phyloP scores from a whole-genome alignment of 1,140 invertebrate genomes.

The Drosophila ambigua region DNA sequence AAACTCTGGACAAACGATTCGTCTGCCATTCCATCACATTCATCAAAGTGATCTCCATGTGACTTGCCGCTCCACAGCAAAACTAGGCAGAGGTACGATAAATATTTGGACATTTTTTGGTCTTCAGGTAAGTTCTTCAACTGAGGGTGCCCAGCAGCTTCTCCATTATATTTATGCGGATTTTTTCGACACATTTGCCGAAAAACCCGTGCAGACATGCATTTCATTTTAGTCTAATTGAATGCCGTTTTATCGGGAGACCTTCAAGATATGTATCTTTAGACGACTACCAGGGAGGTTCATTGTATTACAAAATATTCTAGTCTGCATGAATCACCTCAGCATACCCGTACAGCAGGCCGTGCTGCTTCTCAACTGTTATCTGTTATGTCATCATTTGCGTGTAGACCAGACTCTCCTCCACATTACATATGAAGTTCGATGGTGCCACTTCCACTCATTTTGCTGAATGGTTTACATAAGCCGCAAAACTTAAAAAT shows the following conservation, averaged over 20 bases:
- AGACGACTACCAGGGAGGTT: slow-evolving; percentile 16
- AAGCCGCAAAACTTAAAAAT: slow-evolving; percentile 62
- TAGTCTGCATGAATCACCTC: slow-evolving; percentile 43
- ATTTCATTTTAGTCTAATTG: slow-evolving; percentile 76
- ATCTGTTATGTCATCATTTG: slow-evolving; percentile 68
- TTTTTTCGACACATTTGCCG: slow-evolving; percentile 1
- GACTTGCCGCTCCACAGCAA: slow-evolving; percentile 13
- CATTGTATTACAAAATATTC: slow-evolving; percentile 45
- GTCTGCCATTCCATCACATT: slow-evolving; percentile 47
- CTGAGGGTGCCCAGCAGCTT: slow-evolving; percentile 30
- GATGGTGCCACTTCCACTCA: slow-evolving; percentile 50
- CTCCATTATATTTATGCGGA: slow-evolving; percentile 55
- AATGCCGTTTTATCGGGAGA: slow-evolving; percentile 56
- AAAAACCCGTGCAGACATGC: slow-evolving; percentile 37
- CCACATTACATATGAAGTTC: slow-evolving; percentile 51
- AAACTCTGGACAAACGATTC: slow-evolving; percentile 66
- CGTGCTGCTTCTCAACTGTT: slow-evolving; percentile 14
- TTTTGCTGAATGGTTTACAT: slow-evolving; percentile 66
- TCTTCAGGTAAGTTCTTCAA: slow-evolving; percentile 33
- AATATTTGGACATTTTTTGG: slow-evolving; percentile 54
- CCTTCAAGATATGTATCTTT: slow-evolving; percentile 42
- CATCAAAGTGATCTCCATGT: slow-evolving; percentile 56
- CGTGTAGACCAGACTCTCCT: slow-evolving; percentile 23
- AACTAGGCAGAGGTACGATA: slow-evolving; percentile 23
- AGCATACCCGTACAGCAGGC: slow-evolving; percentile 13